These are phyloP conservation scores for Nothocercus julius DNA, from an alignment of 2,113 vertebrate species.

Conservation along the genomic window DNA sequence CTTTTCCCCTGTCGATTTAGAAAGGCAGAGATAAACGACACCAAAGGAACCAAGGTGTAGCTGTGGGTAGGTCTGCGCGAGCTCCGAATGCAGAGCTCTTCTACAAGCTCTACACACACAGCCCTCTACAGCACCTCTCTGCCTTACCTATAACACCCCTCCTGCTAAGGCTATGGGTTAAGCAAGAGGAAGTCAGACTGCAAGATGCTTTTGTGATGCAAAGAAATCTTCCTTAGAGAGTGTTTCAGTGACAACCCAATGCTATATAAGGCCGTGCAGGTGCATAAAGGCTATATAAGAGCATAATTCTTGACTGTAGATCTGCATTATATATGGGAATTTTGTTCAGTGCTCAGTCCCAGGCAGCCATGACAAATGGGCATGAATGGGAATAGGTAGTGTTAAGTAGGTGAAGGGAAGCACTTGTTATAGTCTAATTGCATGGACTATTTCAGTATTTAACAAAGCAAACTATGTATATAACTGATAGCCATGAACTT, in stretches of 20 bases:
- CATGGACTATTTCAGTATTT: slow-evolving; percentile 7
- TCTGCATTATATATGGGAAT: not conserved
- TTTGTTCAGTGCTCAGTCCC: not conserved
- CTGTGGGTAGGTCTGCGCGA: not conserved
- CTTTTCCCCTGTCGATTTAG: not conserved
- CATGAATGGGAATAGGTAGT: not conserved
- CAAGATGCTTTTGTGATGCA: not conserved
- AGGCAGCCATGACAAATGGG: not conserved
- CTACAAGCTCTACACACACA: not conserved
- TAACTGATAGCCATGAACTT: not conserved
- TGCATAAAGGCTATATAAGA: not conserved
- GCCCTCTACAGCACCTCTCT: not conserved
- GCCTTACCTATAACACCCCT: not conserved
- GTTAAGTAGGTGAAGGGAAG: not conserved
- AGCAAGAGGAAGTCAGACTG: not conserved
- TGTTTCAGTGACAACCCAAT: not conserved
- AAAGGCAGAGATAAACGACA: not conserved
- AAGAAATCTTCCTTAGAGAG: not conserved
- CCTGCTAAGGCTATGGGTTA: not conserved
- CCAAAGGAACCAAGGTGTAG: not conserved
- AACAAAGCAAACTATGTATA: slow-evolving; percentile 6
- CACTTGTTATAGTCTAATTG: slow-evolving; percentile 26
- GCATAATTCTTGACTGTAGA: not conserved
- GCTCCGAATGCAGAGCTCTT: not conserved
- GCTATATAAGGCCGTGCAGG: not conserved